Conservation (phyloP, 2,797 vertebrate species). For the Chaetodon trifasciatus region DNA sequence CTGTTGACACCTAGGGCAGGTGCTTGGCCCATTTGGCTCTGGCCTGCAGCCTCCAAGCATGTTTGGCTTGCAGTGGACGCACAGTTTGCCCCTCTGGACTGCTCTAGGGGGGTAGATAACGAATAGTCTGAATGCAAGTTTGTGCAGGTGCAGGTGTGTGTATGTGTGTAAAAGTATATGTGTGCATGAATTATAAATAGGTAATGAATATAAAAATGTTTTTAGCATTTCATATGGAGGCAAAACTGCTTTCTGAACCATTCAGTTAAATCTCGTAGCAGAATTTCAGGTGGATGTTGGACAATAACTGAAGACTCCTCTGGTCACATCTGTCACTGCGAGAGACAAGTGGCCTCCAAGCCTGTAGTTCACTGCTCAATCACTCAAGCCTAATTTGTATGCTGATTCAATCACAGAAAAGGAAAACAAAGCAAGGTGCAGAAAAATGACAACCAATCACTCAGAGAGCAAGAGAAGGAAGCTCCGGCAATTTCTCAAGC, state of each 20-base stretch:
- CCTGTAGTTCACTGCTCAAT: slow-evolving; percentile 62
- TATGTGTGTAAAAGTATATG: slow-evolving; percentile 28
- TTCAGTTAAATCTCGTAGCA: slow-evolving; percentile 24
- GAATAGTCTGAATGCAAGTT: slow-evolving; percentile 69
- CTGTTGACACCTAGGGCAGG: slow-evolving; percentile 84
- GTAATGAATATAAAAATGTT: slow-evolving; percentile 31
- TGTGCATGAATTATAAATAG: slow-evolving; percentile 48
- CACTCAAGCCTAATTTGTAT: slow-evolving; percentile 67
- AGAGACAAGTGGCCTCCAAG: slow-evolving; percentile 57
- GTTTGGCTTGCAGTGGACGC: slow-evolving; percentile 77
- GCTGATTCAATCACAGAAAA: slow-evolving; percentile 64
- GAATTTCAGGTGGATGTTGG: slow-evolving; percentile 20
- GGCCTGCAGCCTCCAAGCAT: slow-evolving; percentile 80
- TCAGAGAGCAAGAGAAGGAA: slow-evolving; percentile 50
- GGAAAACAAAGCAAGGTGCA: slow-evolving; percentile 68
- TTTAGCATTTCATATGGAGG: slow-evolving; percentile 24
- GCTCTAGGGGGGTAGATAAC: slow-evolving; percentile 82
- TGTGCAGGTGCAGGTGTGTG: slow-evolving; percentile 35
- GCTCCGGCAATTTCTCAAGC: slow-evolving; percentile 49
- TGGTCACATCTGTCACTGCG: slow-evolving; percentile 57
- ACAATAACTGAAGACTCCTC: slow-evolving; percentile 45
- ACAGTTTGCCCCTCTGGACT: slow-evolving; percentile 80
- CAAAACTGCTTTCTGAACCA: slow-evolving; percentile 24
- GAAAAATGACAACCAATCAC: slow-evolving; percentile 64
- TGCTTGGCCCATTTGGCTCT: slow-evolving; percentile 82